These are phyloP conservation scores for Nomada ferruginata DNA, from an alignment of 2,888 invertebrate species.

Conservation along the genomic window DNA sequence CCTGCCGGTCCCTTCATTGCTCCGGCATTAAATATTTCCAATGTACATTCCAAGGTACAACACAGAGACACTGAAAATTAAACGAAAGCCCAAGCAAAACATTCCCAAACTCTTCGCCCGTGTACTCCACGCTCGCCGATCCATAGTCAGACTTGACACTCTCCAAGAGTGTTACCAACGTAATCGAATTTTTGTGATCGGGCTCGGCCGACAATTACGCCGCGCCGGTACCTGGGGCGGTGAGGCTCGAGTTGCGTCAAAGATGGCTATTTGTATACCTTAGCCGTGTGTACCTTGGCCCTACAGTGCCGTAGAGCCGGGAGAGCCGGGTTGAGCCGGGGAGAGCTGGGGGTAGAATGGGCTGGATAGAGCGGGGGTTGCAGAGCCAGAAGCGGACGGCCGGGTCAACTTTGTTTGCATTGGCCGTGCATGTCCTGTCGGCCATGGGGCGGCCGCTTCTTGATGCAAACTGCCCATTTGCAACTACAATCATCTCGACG, in stretches of 20 bases:
- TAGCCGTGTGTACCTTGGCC: constrained; percentile 74
- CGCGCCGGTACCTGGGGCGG: constrained; percentile 52
- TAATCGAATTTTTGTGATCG: constrained; percentile 66
- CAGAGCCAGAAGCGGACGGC: constrained; percentile 72
- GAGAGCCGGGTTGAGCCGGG: background rate
- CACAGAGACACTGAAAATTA: no score
- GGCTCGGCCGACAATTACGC: constrained; percentile 61
- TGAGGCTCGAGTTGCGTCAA: constrained; percentile 69
- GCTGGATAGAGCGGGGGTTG: constrained; percentile 57
- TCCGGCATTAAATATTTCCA: no score
- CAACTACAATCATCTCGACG: constrained; percentile 83
- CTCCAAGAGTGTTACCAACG: background rate
- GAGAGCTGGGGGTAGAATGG: constrained; percentile 52
- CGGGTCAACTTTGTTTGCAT: constrained; percentile 83
- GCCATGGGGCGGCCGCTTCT: constrained; percentile 77
- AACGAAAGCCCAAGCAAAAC: no score
- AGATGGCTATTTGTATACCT: constrained; percentile 78
- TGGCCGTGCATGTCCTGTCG: constrained; percentile 79
- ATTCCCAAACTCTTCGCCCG: no score
- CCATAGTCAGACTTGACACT: background rate
- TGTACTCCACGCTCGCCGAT: background rate
- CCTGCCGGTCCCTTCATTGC: no score
- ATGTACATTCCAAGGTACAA: no score
- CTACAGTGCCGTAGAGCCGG: constrained; percentile 58
- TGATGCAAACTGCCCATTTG: constrained; percentile 84